A percentile compares a stretch with the other conserved stretches of the same genome.
Conservation (phyloP, 2,888 invertebrate species). For the Miltochrista miniata region DNA sequence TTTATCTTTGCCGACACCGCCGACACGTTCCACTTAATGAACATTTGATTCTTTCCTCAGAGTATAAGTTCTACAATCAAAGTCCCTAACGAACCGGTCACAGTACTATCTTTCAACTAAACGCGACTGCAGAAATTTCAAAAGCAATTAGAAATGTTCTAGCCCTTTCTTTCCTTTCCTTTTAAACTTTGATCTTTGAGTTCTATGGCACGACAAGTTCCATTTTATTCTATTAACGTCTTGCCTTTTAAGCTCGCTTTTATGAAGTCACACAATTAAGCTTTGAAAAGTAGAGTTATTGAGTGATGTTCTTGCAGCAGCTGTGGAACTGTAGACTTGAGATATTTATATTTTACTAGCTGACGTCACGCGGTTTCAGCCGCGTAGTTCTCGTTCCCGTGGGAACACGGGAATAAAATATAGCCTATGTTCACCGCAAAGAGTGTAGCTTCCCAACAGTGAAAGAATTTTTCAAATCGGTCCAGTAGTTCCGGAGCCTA, state of each 20-base stretch:
- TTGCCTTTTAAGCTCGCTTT: slow-evolving; percentile 13
- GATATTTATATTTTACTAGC: no score
- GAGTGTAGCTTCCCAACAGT: no score
- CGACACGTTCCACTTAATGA: no score
- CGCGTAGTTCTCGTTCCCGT: no score
- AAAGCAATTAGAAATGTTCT: slow-evolving; percentile 44
- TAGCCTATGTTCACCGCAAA: no score
- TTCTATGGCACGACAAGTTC: slow-evolving; percentile 34
- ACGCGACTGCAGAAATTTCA: slow-evolving; percentile 34
- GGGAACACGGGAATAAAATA: no score
- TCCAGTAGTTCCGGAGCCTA: no score
- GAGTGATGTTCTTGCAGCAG: not conserved
- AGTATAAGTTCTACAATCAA: slow-evolving; percentile 31
- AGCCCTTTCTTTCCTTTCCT: slow-evolving; percentile 21
- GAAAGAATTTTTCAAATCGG: no score
- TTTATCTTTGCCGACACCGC: no score
- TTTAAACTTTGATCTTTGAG: slow-evolving; percentile 38
- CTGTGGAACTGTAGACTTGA: no score
- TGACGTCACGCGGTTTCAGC: no score
- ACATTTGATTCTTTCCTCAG: not conserved
- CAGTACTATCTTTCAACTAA: slow-evolving; percentile 28
- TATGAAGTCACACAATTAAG: slow-evolving; percentile 15
- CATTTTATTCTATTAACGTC: slow-evolving; percentile 30
- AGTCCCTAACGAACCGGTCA: slow-evolving; percentile 32
- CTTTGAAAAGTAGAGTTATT: not conserved